Base-by-base conservation (phyloP, 2,888 invertebrate species). In the Panopea generosa region DNA sequence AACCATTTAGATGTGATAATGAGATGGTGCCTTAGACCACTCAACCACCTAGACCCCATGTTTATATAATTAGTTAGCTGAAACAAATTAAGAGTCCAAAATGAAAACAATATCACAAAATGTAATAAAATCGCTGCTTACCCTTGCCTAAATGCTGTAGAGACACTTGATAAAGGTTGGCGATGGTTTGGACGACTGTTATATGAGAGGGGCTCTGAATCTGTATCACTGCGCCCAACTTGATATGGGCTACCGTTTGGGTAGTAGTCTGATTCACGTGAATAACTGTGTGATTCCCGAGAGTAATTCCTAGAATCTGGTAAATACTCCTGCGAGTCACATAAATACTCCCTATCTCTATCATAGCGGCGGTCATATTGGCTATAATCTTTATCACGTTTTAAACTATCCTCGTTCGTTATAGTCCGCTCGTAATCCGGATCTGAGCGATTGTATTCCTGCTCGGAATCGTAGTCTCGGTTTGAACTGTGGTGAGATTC, bases 171-270 rank as follows among this genome's bases (percentile, higher is more conserved):
- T n/a, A 45, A 40, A n/a, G 66, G 63, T 24, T 68, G 76, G 43
- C 80, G 55, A 33, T 92, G 86, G 68, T 88, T 88, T 29, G 97
- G 97, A 92, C 97, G 95, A 93, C 97, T 97, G 93, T 97, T 97
- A 93, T 97, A 97, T 92, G 95, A 97, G 85, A 97, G 94, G 55
- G 93, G 93, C 69, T 93, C 93, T 0, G 92, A 92, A 77, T 93
- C 93, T 20, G 91, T 91, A 78, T 92, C 92, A 84, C 91, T 90
- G 18, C 91, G 84, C 47, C 87, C 86, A 22, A 86, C 86, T 66
- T 89, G 87, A 56, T 85, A 86, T 0, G 82, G 77, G 56, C 73
- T 76, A 18, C 75, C 79, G 22, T 79, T 79, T 27, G 82, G 85
- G 65, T 85, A 87, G 69, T 86, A 87, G 55, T 88, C 84, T 22